phyloP scores from a whole-genome alignment of 2,797 vertebrate species.

The Sebastes minor region DNA sequence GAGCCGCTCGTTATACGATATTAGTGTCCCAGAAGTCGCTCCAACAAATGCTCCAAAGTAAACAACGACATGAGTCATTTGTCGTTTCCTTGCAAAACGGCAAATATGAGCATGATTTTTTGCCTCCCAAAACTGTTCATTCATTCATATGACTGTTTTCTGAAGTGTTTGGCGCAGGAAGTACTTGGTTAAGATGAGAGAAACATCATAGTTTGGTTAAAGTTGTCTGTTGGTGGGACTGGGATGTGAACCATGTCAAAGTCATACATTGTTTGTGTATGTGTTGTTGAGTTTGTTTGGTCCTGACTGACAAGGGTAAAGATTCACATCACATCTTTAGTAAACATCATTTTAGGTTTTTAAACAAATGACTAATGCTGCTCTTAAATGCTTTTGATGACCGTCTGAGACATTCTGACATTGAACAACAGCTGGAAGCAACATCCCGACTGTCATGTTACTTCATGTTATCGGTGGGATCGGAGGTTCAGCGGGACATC shows the following conservation, averaged over 20 bases:
- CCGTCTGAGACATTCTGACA: neutral
- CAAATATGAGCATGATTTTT: neutral
- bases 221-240: neutral
- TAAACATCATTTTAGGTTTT: neutral
- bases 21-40: neutral
- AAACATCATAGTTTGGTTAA: neutral
- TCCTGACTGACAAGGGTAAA: neutral
- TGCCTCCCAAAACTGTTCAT: neutral
- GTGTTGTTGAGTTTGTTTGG: slow-evolving; percentile 14
- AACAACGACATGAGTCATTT: neutral
- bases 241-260: neutral
- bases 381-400: neutral
- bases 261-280: neutral
- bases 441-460: slow-evolving; percentile 54
- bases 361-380: slow-evolving; percentile 10
- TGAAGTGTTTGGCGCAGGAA: neutral
- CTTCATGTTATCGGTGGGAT: slow-evolving; percentile 48
- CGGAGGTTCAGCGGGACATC: slow-evolving; percentile 27
- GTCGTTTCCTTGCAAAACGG: neutral
- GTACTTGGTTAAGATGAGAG: neutral
- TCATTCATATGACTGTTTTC: neutral
- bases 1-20: neutral
- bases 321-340: neutral
- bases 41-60: neutral
- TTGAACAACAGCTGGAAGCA: neutral